Conservation (phyloP, 2,113 vertebrate species). For the Phaethon lepturus region DNA sequence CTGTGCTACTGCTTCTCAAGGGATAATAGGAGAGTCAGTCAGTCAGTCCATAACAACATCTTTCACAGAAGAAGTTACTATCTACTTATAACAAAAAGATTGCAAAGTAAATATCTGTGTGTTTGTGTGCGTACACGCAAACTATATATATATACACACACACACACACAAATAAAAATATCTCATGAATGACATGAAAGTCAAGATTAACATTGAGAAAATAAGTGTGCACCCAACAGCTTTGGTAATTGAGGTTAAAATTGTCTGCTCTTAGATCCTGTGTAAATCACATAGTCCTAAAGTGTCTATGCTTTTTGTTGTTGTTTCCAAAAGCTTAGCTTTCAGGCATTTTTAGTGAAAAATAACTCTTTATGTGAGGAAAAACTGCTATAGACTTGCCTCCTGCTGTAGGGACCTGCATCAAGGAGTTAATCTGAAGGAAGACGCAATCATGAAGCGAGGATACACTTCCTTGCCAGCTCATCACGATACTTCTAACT, state of each 20-base stretch:
- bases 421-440: background rate
- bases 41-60: background rate
- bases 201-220: background rate
- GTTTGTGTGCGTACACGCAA: background rate
- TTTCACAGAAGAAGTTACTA: background rate
- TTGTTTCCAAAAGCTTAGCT: background rate
- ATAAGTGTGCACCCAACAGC: background rate
- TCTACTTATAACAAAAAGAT: background rate
- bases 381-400: background rate
- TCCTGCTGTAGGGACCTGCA: background rate
- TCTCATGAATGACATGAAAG: background rate
- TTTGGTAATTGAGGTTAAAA: background rate
- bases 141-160: fast-evolving
- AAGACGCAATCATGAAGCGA: background rate
- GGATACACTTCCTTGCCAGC: background rate
- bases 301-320: background rate
- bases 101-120: background rate
- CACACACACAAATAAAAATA: background rate
- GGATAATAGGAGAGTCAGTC: background rate
- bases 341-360: background rate
- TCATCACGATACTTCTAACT: fast-evolving
- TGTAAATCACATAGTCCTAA: background rate
- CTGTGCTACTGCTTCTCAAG: background rate
- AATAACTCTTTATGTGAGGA: background rate
- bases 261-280: background rate